Evolutionary conservation across 1,140 invertebrate genomes (phyloP).

Genomic region (Drosophila ogumai): DNA sequence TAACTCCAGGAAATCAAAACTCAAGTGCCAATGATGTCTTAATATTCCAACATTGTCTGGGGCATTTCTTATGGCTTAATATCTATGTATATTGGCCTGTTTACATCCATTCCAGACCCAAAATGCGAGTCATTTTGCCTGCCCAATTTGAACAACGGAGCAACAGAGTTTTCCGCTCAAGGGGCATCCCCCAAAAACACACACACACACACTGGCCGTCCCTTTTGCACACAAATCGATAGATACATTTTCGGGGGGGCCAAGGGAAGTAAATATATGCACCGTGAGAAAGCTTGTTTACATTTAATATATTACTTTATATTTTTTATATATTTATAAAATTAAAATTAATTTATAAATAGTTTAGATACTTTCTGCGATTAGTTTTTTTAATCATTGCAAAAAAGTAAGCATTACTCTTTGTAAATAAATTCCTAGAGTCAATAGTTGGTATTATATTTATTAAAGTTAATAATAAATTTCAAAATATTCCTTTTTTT

Average conservation of each 20-base stretch:
- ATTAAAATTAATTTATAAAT: too few species aligned
- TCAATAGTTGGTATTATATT: not conserved
- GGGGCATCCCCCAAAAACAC: conserved; percentile 41
- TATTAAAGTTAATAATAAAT: not conserved
- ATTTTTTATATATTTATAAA: not conserved
- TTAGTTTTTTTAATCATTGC: too few species aligned
- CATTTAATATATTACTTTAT: not conserved
- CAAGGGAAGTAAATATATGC: not conserved
- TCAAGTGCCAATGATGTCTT: not conserved
- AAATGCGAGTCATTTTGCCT: conserved; percentile 2
- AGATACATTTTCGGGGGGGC: conserved; percentile 16
- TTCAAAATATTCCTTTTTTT: too few species aligned
- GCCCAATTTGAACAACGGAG: conserved; percentile 8
- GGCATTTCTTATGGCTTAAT: not conserved
- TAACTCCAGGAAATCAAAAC: not conserved
- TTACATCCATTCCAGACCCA: conserved; percentile 14
- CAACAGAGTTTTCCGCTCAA: conserved; percentile 30
- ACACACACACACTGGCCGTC: conserved; percentile 11
- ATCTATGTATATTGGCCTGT: conserved; percentile 6
- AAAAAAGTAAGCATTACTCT: too few species aligned
- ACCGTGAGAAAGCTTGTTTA: not conserved
- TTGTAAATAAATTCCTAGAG: not conserved
- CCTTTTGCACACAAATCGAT: conserved; percentile 42
- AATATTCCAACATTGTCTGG: not conserved
- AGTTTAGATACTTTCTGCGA: not conserved